A percentile compares a stretch with the other conserved stretches of the same genome.
phyloP scores from a whole-genome alignment of 2,888 invertebrate genomes.

The Amblyjoppa proteus region DNA sequence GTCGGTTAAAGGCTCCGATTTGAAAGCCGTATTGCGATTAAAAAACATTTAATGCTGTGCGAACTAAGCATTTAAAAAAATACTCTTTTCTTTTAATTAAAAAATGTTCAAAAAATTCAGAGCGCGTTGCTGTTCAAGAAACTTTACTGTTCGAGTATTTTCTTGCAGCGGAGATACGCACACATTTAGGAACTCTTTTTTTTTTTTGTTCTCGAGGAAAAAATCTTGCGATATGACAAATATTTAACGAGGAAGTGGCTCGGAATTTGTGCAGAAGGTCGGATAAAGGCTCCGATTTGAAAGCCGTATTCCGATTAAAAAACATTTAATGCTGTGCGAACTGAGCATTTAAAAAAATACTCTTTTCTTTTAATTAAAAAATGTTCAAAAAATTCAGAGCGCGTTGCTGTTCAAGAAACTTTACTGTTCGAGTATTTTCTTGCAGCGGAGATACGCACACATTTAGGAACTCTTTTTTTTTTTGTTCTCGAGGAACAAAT shows the following conservation, averaged over 20 bases:
- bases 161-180: not conserved
- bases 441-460: not conserved
- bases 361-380: too few relatives aligned
- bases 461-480: not conserved
- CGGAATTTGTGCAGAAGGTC: not conserved
- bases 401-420: too few relatives aligned
- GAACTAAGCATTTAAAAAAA: too few relatives aligned
- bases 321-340: too few relatives aligned
- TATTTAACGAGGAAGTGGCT: not conserved
- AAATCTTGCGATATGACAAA: not conserved
- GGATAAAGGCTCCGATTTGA: too few relatives aligned
- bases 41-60: too few relatives aligned
- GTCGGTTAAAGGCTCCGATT: not conserved
- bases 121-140: not conserved
- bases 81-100: not conserved
- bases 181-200: not conserved
- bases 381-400: too few relatives aligned
- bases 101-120: too few relatives aligned
- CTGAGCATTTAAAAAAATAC: too few relatives aligned
- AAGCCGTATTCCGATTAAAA: too few relatives aligned
- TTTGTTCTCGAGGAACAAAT: not conserved
- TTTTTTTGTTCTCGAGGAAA: not conserved
- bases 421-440: conserved; percentile 5
- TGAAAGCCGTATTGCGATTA: too few relatives aligned
- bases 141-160: conserved; percentile 17